These are phyloP conservation scores for Orycteropus afer DNA, from an alignment of 2,113 vertebrate species.

Conservation along the genomic window DNA sequence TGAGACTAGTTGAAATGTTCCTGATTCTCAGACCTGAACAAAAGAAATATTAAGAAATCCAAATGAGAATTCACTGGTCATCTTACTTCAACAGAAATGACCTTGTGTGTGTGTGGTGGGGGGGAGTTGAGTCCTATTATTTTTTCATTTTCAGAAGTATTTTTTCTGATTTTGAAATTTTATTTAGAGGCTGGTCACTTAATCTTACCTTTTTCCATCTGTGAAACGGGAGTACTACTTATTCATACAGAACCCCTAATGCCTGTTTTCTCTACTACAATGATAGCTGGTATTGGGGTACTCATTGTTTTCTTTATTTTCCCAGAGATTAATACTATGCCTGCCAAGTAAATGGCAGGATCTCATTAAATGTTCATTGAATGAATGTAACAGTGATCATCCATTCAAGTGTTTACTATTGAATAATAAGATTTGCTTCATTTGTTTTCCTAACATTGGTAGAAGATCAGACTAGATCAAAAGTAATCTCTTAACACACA, in stretches of 20 bases:
- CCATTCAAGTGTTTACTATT: constrained; percentile 55
- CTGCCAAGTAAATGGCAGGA: constrained; percentile 22
- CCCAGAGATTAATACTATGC: background rate
- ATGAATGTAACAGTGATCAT: constrained; percentile 33
- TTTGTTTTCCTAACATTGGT: constrained; percentile 40
- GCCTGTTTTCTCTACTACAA: background rate
- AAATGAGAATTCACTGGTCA: constrained; percentile 12
- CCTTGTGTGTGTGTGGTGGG: background rate
- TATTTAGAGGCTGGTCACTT: background rate
- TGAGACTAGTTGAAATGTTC: constrained; percentile 16
- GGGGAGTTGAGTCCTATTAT: background rate
- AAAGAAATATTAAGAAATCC: constrained; percentile 30
- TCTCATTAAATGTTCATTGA: constrained; percentile 48
- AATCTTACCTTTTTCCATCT: background rate
- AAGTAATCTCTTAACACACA: constrained; percentile 42
- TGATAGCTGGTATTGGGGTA: background rate
- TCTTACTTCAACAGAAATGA: constrained; percentile 22
- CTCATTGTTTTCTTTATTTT: constrained; percentile 51
- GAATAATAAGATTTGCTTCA: constrained; percentile 59
- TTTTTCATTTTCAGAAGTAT: constrained; percentile 7
- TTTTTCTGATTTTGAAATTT: constrained; percentile 38
- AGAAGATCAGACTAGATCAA: constrained; percentile 33
- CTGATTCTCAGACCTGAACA: constrained; percentile 29
- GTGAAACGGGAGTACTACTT: background rate
- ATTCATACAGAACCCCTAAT: background rate